Evolutionary conservation across 2,113 vertebrate genomes (phyloP).

Genomic region (Bombycilla garrulus): DNA sequence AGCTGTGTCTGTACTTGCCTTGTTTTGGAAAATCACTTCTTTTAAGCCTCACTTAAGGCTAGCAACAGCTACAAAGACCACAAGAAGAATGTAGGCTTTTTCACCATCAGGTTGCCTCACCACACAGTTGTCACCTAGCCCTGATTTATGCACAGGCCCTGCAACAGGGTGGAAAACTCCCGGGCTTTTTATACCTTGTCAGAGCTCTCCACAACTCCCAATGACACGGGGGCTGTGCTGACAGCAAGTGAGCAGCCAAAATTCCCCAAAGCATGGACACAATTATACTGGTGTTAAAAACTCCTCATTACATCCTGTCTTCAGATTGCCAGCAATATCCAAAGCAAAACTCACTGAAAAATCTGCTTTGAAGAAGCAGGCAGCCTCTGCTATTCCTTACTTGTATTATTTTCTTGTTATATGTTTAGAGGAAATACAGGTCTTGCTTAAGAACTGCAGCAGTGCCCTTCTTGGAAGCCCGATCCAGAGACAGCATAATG

Average conservation of each 20-base stretch:
- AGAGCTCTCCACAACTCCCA: neutral
- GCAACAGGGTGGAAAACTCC: neutral
- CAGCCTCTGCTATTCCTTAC: neutral
- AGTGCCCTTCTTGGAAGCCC: neutral
- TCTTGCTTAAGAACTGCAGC: neutral
- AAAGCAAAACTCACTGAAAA: neutral
- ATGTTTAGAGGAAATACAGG: neutral
- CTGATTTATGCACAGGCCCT: neutral
- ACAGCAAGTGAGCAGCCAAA: fast-evolving
- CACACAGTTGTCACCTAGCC: neutral
- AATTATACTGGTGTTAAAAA: neutral
- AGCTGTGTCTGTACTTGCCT: neutral
- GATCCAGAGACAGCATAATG: neutral
- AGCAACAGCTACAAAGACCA: neutral
- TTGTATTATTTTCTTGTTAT: neutral
- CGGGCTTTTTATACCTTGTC: neutral
- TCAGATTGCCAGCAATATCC: neutral
- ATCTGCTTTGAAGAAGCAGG: neutral
- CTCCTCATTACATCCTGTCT: neutral
- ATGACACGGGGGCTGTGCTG: neutral
- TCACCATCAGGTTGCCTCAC: neutral
- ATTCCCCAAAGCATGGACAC: fast-evolving
- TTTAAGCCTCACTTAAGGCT: neutral
- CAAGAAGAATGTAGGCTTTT: neutral
- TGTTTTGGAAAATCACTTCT: neutral